Conservation (phyloP, 2,113 vertebrate species). For the Melanocharis versteri region DNA sequence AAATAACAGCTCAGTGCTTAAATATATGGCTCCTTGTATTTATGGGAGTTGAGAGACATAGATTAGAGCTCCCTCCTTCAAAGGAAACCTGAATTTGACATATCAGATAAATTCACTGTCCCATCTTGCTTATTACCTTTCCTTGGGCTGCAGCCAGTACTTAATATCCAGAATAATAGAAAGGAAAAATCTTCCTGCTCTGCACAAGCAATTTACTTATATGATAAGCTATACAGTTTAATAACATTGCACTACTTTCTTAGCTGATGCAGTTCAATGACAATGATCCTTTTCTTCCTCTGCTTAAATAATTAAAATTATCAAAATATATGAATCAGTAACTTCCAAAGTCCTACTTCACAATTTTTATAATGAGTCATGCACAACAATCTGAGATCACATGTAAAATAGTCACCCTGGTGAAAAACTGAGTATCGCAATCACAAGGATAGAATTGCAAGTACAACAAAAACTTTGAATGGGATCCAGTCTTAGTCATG, state of each 20-base stretch:
- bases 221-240: constrained; percentile 14
- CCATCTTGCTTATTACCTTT: constrained; percentile 7
- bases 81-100: constrained; percentile 13
- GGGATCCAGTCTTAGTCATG: not conserved
- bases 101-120: not conserved
- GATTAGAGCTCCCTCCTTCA: not conserved
- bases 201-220: constrained; percentile 19
- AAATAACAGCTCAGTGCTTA: not conserved
- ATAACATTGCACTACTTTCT: not conserved
- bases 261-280: not conserved
- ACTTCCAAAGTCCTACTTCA: not conserved
- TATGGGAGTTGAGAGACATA: not conserved
- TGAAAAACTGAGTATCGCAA: not conserved
- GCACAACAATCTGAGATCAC: not conserved
- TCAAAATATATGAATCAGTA: not conserved
- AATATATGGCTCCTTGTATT: not conserved
- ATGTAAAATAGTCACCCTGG: not conserved
- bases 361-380: not conserved
- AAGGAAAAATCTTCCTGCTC: not conserved
- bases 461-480: not conserved
- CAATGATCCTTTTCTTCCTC: not conserved
- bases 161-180: constrained; percentile 26
- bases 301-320: constrained; percentile 5
- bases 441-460: not conserved
- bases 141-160: not conserved